A percentile compares a stretch with the other conserved stretches of the same genome.
Conservation (phyloP, 2,888 invertebrate species). For the Ectemnius lituratus region DNA sequence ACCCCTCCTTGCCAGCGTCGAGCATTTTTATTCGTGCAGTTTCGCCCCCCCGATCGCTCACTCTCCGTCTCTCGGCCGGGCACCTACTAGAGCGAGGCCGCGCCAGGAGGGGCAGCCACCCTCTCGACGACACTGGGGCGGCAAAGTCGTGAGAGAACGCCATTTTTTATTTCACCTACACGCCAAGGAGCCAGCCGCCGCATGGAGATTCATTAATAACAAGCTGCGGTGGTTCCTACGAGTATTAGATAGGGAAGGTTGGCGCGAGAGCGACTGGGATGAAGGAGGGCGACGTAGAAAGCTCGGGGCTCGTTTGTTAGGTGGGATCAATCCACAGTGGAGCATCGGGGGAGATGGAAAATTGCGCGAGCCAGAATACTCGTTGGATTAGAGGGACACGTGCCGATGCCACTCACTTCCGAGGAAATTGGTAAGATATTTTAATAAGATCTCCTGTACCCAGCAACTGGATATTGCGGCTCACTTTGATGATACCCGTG, state of each 20-base stretch:
- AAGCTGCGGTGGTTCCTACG: conserved; percentile 58
- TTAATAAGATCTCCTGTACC: conserved; percentile 31
- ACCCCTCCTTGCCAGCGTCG: conserved; percentile 51
- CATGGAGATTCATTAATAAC: conserved; percentile 61
- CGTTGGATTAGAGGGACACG: conserved; percentile 52
- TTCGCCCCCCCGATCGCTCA: conserved; percentile 53
- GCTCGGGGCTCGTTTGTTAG: conserved; percentile 45
- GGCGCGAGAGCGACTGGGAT: conserved; percentile 11
- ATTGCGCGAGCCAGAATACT: conserved; percentile 43
- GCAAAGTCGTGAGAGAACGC: conserved; percentile 64
- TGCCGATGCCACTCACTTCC: conserved; percentile 18
- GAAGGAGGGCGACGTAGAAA: background rate
- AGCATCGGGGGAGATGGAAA: conserved; percentile 42
- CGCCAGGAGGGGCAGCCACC: conserved; percentile 41
- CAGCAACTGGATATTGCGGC: no score
- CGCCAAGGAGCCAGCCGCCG: conserved; percentile 52
- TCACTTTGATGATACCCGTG: no score
- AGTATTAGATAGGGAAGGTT: conserved; percentile 52
- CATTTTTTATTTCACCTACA: conserved; percentile 67
- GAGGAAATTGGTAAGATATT: conserved; percentile 50
- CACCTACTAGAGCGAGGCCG: conserved; percentile 31
- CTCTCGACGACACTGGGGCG: conserved; percentile 65
- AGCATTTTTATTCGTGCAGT: conserved; percentile 75
- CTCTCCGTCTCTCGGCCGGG: conserved; percentile 57
- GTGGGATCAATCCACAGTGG: conserved; percentile 46